Conservation (phyloP, 2,888 invertebrate species). For the Pardosa pseudoannulata region DNA sequence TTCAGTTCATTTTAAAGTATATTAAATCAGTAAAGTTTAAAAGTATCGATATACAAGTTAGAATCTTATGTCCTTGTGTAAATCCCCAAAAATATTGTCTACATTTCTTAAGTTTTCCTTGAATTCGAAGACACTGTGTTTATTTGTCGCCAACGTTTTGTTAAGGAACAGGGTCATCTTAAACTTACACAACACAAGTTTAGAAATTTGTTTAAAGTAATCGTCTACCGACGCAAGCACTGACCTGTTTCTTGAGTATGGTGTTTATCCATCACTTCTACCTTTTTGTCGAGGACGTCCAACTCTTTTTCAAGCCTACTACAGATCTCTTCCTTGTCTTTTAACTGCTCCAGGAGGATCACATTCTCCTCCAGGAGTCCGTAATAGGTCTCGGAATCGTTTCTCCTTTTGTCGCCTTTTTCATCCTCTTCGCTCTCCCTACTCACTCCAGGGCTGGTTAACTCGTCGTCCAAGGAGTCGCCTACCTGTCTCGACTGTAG, state of each 20-base stretch:
- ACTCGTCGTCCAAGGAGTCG: slow-evolving; percentile 18
- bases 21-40: too few relatives aligned
- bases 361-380: slow-evolving; percentile 79
- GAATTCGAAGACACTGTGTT: too few relatives aligned
- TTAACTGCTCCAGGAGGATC: slow-evolving; percentile 78
- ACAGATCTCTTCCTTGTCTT: slow-evolving; percentile 79
- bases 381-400: slow-evolving; percentile 78
- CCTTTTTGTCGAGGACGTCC: slow-evolving; percentile 77
- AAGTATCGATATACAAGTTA: too few relatives aligned
- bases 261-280: slow-evolving; percentile 75
- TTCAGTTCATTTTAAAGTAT: too few relatives aligned
- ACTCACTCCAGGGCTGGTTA: background rate
- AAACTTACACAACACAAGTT: too few relatives aligned
- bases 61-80: too few relatives aligned
- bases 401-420: slow-evolving; percentile 9
- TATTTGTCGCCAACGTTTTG: too few relatives aligned
- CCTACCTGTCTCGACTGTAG: background rate
- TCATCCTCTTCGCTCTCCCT: slow-evolving; percentile 37
- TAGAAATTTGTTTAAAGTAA: too few relatives aligned
- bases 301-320: slow-evolving; percentile 77
- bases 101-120: too few relatives aligned
- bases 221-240: too few relatives aligned
- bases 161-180: too few relatives aligned
- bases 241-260: slow-evolving; percentile 74
- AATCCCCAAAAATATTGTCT: too few relatives aligned